Conservation (phyloP, 2,888 invertebrate genomes). For the Actias luna region DNA sequence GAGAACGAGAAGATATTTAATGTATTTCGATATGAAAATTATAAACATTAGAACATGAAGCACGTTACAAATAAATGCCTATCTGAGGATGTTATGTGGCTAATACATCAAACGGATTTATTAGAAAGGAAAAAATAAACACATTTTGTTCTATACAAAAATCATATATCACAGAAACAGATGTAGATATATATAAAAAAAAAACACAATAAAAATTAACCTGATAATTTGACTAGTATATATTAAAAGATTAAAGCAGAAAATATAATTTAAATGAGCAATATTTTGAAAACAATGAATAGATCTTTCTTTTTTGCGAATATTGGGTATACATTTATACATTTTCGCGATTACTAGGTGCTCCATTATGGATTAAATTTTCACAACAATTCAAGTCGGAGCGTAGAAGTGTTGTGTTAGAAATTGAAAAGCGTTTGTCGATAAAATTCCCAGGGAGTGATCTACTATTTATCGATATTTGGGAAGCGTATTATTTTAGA, state of each 20-base stretch:
- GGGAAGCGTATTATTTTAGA: not conserved
- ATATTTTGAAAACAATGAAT: conserved; percentile 19
- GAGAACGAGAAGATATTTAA: conserved; percentile 25
- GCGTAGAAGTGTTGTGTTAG: not conserved
- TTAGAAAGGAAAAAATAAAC: conserved; percentile 30
- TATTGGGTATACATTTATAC: not conserved
- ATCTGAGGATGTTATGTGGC: conserved; percentile 70
- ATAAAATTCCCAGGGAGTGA: not conserved
- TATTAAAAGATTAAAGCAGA: conserved; percentile 47
- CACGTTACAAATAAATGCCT: conserved; percentile 30
- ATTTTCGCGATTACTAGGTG: not conserved
- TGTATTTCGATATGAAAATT: not conserved
- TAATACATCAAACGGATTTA: conserved; percentile 54
- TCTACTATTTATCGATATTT: not conserved
- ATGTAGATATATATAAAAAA: conserved; percentile 52
- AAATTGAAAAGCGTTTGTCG: not conserved
- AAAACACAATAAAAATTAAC: conserved; percentile 51
- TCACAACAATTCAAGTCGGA: not conserved
- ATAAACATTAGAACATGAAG: not conserved
- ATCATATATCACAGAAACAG: conserved; percentile 73
- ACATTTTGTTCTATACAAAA: conserved; percentile 68
- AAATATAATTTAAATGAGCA: conserved; percentile 47
- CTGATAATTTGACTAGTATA: conserved; percentile 73
- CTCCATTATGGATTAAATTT: not conserved
- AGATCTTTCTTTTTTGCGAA: not conserved